A percentile compares a stretch with the other conserved stretches of the same genome.
Conservation (phyloP, 2,888 invertebrate genomes). For the Napeogenes sylphis region DNA sequence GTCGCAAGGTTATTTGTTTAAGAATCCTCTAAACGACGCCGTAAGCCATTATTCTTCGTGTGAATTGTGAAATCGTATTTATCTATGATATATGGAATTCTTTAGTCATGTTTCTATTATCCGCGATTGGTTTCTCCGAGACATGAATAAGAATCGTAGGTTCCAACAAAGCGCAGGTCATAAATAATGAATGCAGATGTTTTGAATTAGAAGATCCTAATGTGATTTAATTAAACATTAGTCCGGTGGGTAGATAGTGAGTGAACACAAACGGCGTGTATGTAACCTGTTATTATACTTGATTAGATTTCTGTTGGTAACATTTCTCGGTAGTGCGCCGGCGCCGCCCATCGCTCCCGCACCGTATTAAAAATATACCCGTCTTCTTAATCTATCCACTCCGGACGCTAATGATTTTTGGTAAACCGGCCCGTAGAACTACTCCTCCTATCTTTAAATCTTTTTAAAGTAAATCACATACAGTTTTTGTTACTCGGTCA, state of each 20-base stretch:
- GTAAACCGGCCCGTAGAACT: slow-evolving; percentile 70
- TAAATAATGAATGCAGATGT: slow-evolving; percentile 51
- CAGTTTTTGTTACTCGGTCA: slow-evolving; percentile 68
- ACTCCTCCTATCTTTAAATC: slow-evolving; percentile 71
- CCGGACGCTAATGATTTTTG: slow-evolving; percentile 75
- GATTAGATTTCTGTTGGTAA: slow-evolving; percentile 78
- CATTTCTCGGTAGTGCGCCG: slow-evolving; percentile 75
- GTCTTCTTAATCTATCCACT: slow-evolving; percentile 67
- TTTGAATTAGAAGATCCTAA: slow-evolving; percentile 59
- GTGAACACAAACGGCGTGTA: slow-evolving; percentile 70
- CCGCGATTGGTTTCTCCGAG: slow-evolving; percentile 40
- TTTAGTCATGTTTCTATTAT: slow-evolving; percentile 52
- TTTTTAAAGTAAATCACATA: slow-evolving; percentile 72
- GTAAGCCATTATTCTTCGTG: slow-evolving; percentile 45
- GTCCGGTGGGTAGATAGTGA: slow-evolving; percentile 67
- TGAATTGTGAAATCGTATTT: slow-evolving; percentile 47
- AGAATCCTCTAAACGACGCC: slow-evolving; percentile 56
- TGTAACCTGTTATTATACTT: slow-evolving; percentile 77
- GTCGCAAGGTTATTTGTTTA: slow-evolving; percentile 61
- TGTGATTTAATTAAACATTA: slow-evolving; percentile 76
- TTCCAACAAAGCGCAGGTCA: neutral
- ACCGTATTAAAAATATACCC: slow-evolving; percentile 74
- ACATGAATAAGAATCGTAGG: slow-evolving; percentile 14
- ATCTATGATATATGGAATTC: slow-evolving; percentile 68
- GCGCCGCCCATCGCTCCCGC: slow-evolving; percentile 76